phyloP scores from a whole-genome alignment of 2,888 invertebrate species.

The Maniola hyperantus region DNA sequence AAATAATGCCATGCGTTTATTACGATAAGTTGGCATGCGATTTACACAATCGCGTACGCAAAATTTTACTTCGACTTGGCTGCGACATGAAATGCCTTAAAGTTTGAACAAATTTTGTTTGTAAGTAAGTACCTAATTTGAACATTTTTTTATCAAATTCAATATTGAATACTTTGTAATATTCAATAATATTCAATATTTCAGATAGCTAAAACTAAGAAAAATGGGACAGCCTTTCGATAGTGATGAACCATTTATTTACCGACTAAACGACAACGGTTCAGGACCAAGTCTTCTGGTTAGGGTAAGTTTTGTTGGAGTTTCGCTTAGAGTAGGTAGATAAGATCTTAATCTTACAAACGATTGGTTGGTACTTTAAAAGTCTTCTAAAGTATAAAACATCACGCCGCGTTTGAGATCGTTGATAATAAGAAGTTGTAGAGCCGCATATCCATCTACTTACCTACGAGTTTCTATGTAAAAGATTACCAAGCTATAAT shows the following conservation, averaged over 20 bases:
- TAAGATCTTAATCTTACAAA: background rate
- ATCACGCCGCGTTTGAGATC: background rate
- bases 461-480: no score
- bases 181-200: no score
- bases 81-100: slow-evolving; percentile 19
- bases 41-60: slow-evolving; percentile 29
- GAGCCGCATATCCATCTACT: no score
- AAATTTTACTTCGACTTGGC: slow-evolving; percentile 4
- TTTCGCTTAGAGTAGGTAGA: background rate
- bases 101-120: slow-evolving; percentile 22
- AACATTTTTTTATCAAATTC: background rate
- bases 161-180: no score
- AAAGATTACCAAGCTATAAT: no score
- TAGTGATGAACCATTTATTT: slow-evolving; percentile 87
- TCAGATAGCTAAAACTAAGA: slow-evolving; percentile 18
- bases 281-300: slow-evolving; percentile 87
- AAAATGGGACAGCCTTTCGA: slow-evolving; percentile 69
- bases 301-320: slow-evolving; percentile 78
- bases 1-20: slow-evolving; percentile 34
- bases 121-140: slow-evolving; percentile 20
- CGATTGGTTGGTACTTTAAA: background rate
- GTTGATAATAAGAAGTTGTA: no score
- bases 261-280: slow-evolving; percentile 89
- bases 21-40: slow-evolving; percentile 35
- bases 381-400: no score